phyloP scores from a whole-genome alignment of 2,888 invertebrate species.

The Bellardia bayeri region DNA sequence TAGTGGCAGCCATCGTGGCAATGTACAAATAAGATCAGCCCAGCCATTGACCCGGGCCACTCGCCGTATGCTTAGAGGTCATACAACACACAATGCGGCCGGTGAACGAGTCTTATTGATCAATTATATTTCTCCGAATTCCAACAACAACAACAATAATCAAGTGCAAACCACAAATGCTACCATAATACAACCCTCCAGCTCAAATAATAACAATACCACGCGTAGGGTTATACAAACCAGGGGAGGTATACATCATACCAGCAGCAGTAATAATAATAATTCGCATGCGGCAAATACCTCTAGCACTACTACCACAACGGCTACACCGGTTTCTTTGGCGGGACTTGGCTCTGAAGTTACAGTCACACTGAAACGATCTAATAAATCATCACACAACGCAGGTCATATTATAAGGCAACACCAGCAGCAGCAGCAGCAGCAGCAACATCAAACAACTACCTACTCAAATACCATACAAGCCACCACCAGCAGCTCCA shows the following conservation, averaged over 20 bases:
- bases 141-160: slow-evolving; percentile 70
- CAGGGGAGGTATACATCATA: slow-evolving; percentile 62
- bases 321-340: slow-evolving; percentile 79
- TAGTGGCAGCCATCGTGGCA: slow-evolving; percentile 75
- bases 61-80: slow-evolving; percentile 80
- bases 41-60: slow-evolving; percentile 62
- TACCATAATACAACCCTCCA: slow-evolving; percentile 78
- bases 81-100: slow-evolving; percentile 81
- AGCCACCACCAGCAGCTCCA: slow-evolving; percentile 67
- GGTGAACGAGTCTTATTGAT: slow-evolving; percentile 81
- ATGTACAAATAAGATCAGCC: slow-evolving; percentile 71
- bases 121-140: slow-evolving; percentile 80
- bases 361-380: slow-evolving; percentile 81
- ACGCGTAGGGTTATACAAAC: slow-evolving; percentile 76
- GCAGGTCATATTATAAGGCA: slow-evolving; percentile 82
- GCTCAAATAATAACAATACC: slow-evolving; percentile 72
- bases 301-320: slow-evolving; percentile 68
- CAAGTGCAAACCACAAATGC: slow-evolving; percentile 67
- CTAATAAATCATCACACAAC: slow-evolving; percentile 74
- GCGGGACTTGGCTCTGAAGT: slow-evolving; percentile 82
- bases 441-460: slow-evolving; percentile 73
- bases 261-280: slow-evolving; percentile 45
- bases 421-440: slow-evolving; percentile 74
- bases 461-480: slow-evolving; percentile 57
- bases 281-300: slow-evolving; percentile 53